These are phyloP conservation scores for human (Homo sapiens) DNA, from an alignment of 2,113 vertebrate species.

Conservation along the genomic window DNA sequence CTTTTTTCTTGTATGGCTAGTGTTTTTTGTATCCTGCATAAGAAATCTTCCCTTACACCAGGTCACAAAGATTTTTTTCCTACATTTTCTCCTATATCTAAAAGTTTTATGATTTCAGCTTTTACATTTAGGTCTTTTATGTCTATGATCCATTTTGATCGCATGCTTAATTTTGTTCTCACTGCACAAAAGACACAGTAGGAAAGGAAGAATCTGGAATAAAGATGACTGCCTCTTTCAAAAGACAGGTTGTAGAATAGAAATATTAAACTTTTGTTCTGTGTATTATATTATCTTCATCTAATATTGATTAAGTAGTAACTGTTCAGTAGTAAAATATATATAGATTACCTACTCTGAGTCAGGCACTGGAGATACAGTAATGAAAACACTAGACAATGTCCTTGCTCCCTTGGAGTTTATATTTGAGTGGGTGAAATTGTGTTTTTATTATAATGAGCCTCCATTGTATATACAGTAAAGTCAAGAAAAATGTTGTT, in stretches of 20 bases:
- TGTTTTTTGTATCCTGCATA: not conserved
- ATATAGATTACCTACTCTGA: not conserved
- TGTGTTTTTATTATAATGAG: not conserved
- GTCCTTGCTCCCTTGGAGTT: not conserved
- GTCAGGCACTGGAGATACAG: not conserved
- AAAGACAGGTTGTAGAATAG: not conserved
- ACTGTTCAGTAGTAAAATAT: not conserved
- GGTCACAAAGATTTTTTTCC: not conserved
- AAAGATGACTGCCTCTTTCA: not conserved
- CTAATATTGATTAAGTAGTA: conserved; percentile 2
- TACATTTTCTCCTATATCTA: not conserved
- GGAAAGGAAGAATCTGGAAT: not conserved
- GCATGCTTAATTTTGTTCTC: not conserved
- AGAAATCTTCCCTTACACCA: not conserved
- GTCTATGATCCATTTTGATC: not conserved
- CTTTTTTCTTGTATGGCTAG: not conserved
- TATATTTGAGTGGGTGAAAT: not conserved
- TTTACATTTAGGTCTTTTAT: not conserved
- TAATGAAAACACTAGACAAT: not conserved
- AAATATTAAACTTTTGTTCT: conserved; percentile 31
- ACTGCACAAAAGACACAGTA: not conserved
- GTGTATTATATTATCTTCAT: not conserved
- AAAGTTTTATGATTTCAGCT: not conserved
- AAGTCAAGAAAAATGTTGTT: conserved; percentile 20
- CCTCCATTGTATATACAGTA: not conserved